Base-by-base conservation (phyloP, 2,113 vertebrate species). In the Lagopus muta region DNA sequence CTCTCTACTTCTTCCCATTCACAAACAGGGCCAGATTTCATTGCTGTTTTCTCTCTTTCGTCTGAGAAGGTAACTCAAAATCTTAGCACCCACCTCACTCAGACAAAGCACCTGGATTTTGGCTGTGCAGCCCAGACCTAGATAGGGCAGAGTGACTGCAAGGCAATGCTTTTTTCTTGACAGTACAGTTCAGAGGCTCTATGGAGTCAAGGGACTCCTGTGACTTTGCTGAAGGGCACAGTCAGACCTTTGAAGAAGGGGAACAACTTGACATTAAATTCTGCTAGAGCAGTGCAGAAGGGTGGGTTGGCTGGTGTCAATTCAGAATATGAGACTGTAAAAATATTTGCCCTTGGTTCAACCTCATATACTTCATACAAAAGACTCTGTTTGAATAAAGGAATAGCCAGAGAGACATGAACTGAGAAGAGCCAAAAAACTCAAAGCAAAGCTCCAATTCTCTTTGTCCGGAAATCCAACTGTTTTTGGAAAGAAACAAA, bases 401-500 rank as follows among this genome's bases (percentile, higher is more conserved):
- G 64, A 93, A 91, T 34, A 25, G 91, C 86, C 62, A 42, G 54
- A 54, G 70, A 88, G 91, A 95, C 73, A 28, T 50, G 64, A 80
- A 75, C 71, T 48, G 43, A 93, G 90, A 93, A 95, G 88, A 91
- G 91, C 93, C 90, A 95, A 95, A 83, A 94, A 93, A 88, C 66
- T 89, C 88, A 92, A 92, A 96, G 83, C 50, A 77, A 92, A 93
- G 77, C 47, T 81, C 38, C 81, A 72, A 2, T 81, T 76, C 80
- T 91, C 75, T 95, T 94, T 76, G 75, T 92, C 87, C 28, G 20
- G 89, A 93, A 95, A 88, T 82, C 50, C 43, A 80, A 81, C 69
- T 94, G 94, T 81, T 97, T 96, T 96, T 93, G 92, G 92, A 96
- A 96, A 92, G 87, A 89, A 95, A 89, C 71, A 94, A 91, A 97